Evolutionary conservation across 2,113 vertebrate genomes (phyloP), one percentile per base, ranked within the genome.

Genomic region (Pyxicephalus adspersus): DNA sequence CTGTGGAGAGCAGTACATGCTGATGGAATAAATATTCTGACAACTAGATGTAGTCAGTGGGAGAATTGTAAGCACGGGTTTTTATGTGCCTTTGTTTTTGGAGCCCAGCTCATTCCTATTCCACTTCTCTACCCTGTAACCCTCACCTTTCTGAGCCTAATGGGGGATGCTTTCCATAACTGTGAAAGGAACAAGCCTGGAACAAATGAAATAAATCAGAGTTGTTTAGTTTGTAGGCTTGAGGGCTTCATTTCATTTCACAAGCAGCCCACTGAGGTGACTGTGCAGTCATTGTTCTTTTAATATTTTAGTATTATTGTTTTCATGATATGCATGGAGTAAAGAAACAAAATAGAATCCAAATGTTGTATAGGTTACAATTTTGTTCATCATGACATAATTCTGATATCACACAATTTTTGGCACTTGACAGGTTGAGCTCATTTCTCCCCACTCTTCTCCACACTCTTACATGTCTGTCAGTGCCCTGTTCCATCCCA

Each of bases 11-110:
- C 79, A 50, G 79, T 73, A 61, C 57, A 73, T 74, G 70, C 50
- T 81, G 79, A 81, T 74, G 70, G 79, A 81, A 81, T 81, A 81
- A 81, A 81, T 81, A 81, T 81, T 74, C 79, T 19, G 66, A 52
- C 79, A 81, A 81, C 70, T 73, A 74, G 79, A 81, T 81, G 79
- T 57, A 74, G 68, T 74, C 79, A 74, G 78, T 81, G 28, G 78
- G 78, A 81, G 60, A 74, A 81, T 81, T 54, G 79, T 74, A 65
- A 74, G 79, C 70, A 25, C 45, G 65, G 61, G 70, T 64, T 74
- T 81, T 17, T 57, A 23, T 64, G 31, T 19, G 70, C 61, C 28
- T 81, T 74, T 45, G 29, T 55, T 64, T 64, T 51, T 64, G 50
- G 51, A 17, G 51, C 45, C 26, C 50, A 31, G 68, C 20, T 55